Evolutionary conservation across 2,113 vertebrate species (phyloP).

Genomic region (Datnioides undecimradiatus): DNA sequence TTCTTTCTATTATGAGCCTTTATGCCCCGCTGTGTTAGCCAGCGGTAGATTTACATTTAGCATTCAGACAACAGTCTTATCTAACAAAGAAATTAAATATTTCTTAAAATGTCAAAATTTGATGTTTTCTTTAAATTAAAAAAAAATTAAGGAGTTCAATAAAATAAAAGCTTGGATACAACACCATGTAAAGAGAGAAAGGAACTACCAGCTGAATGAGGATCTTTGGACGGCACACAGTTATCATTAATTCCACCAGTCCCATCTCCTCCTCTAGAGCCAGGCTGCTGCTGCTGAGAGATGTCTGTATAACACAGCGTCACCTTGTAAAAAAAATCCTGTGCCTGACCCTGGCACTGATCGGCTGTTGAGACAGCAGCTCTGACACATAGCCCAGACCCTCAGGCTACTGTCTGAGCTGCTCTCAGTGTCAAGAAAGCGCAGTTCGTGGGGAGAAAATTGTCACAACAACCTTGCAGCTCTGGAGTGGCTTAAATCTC

Average conservation of each 20-base stretch:
- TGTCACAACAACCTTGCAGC: slow-evolving; percentile 69
- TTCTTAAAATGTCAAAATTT: not conserved
- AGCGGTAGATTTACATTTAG: not conserved
- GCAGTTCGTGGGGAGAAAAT: slow-evolving; percentile 64
- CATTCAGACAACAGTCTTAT: not conserved
- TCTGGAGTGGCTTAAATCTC: slow-evolving; percentile 57
- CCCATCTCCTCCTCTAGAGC: not conserved
- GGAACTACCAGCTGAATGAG: slow-evolving; percentile 18
- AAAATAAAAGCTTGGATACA: no score
- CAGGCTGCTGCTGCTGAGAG: slow-evolving; percentile 18
- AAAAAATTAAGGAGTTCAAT: not conserved
- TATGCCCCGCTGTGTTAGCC: no score
- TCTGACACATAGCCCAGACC: slow-evolving; percentile 54
- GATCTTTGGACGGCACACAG: slow-evolving; percentile 13
- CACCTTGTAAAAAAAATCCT: slow-evolving; percentile 34
- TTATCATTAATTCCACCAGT: slow-evolving; percentile 27
- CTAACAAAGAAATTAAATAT: not conserved
- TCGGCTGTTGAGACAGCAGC: slow-evolving; percentile 47
- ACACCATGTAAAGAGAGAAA: slow-evolving; percentile 2
- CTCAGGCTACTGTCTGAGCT: slow-evolving; percentile 64
- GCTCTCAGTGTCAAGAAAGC: slow-evolving; percentile 62
- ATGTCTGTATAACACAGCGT: slow-evolving; percentile 32
- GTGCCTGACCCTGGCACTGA: slow-evolving; percentile 44
- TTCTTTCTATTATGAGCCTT: no score
- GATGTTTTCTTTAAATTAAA: slow-evolving; percentile 1